Evolutionary conservation across 2,797 vertebrate species (phyloP).

Genomic region (Hippopotamyrus pictus): DNA sequence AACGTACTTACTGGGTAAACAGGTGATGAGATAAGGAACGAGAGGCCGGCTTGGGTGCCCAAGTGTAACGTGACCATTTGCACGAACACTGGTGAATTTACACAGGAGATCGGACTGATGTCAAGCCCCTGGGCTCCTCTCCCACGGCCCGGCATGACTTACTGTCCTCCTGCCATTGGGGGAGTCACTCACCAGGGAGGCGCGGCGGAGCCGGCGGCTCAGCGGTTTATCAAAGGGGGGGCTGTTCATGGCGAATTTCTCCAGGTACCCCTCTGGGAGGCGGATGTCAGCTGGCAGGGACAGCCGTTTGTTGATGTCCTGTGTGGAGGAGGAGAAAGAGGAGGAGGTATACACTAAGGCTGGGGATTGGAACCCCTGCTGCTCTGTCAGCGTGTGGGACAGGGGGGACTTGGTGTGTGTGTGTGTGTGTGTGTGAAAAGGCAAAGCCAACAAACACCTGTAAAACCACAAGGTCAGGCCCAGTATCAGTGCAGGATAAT

Average conservation of each 20-base stretch:
- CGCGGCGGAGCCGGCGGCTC: slow-evolving; percentile 67
- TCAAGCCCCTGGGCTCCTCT: neutral
- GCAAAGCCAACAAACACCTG: neutral
- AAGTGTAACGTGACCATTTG: neutral
- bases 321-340: slow-evolving; percentile 29
- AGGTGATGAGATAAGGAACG: neutral
- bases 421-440: no score
- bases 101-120: neutral
- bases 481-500: neutral
- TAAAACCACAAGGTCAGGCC: neutral
- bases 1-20: neutral
- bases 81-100: neutral
- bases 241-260: slow-evolving; percentile 73
- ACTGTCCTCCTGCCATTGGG: neutral
- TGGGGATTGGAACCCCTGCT: neutral
- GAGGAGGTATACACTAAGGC: neutral
- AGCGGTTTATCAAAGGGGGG: slow-evolving; percentile 72
- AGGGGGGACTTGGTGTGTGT: neutral
- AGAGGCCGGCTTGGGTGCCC: neutral
- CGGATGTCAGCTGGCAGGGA: slow-evolving; percentile 72
- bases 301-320: slow-evolving; percentile 76
- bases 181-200: slow-evolving; percentile 61
- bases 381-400: neutral
- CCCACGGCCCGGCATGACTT: neutral
- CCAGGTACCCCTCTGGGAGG: slow-evolving; percentile 70